Base-by-base conservation (phyloP, 2,113 vertebrate species). In the Tapirus terrestris region DNA sequence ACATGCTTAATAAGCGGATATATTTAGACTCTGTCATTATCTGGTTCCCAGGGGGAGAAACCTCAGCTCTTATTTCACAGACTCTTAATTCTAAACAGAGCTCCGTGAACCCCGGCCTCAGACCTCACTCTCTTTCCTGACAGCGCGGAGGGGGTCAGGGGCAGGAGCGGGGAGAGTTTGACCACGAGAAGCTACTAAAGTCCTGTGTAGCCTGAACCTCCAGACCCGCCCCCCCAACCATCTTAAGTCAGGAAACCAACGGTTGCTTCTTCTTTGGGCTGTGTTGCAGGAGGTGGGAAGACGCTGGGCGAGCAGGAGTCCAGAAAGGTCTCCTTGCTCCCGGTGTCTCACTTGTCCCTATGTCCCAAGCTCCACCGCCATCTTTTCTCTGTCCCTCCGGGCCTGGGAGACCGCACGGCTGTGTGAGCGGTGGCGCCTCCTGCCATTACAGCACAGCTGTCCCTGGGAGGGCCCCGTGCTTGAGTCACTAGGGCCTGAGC, bases 21-120 rank as follows among this genome's bases (percentile, higher is more conserved):
- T 97, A 94, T 97, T 98, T 98, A 96, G 98, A 96, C 53, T 51
- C 90, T 95, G 95, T 89, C 68, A 87, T 97, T 97, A 98, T 96
- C 92, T 93, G 96, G 84, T 97, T 84, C 95, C 91, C 77, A 27
- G 68, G 89, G 96, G 85, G 85, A 90, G 88, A 94, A 93, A 93
- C 36, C 85, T 91, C 90, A 56, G 65, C 91, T 97, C 94, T 56
- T 73, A 95, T 92, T 97, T 94, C 95, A 96, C 43, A 94, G 94
- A 96, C 56, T 60, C 36, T 58, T 36, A 23, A 85, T 97, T 98
- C 94, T 96, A 56, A 84, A 88, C 70, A 85, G 92, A 90, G 58
- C 29, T 82, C 81, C 93, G 48, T 56, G 83, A 4, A 45, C 58
- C 60, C 29, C 91, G 63, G 4, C 33, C 65, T 84, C 6, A 51